Percentiles rank a stretch among this genome's conserved stretches.
Conservation (phyloP, 2,113 vertebrate genomes). For the Ascaphus truei region DNA sequence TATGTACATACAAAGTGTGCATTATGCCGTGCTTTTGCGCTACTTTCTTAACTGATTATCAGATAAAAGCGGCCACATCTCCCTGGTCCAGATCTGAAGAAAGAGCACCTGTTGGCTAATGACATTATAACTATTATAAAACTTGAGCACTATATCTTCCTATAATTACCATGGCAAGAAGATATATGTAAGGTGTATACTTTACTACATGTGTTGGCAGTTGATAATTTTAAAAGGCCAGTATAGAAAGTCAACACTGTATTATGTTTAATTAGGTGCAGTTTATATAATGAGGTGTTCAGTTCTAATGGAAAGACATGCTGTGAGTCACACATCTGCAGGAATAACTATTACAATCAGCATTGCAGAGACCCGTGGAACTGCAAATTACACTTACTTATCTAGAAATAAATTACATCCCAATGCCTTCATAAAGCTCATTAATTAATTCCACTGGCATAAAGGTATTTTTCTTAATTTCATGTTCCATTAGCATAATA, state of each 20-base stretch:
- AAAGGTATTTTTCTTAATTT: conserved; percentile 99
- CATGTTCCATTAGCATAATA: conserved; percentile 99
- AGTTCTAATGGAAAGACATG: conserved; percentile 97
- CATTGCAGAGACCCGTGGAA: conserved; percentile 89
- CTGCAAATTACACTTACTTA: conserved; percentile 98
- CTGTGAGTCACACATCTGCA: conserved; percentile 98
- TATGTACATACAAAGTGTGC: too few relatives aligned
- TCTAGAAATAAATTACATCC: conserved; percentile 98
- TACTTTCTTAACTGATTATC: too few relatives aligned
- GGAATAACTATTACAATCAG: conserved; percentile 99
- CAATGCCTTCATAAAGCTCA: conserved; percentile 93
- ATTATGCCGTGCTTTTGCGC: too few relatives aligned
- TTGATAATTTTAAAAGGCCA: conserved; percentile 86
- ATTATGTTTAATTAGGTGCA: conserved; percentile 99
- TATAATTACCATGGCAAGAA: too few relatives aligned
- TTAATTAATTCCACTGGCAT: conserved; percentile 99
- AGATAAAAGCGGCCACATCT: too few relatives aligned
- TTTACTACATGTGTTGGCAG: too few relatives aligned
- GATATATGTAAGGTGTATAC: too few relatives aligned
- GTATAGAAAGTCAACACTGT: conserved; percentile 98
- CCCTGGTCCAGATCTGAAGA: too few relatives aligned
- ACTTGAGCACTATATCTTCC: too few relatives aligned
- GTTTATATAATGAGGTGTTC: conserved; percentile 99
- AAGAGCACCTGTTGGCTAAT: too few relatives aligned
- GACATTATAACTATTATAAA: too few relatives aligned